Percentiles rank a stretch among this genome's conserved stretches.
phyloP scores from a whole-genome alignment of 1,140 invertebrate genomes.

The Harpegnathos saltator region DNA sequence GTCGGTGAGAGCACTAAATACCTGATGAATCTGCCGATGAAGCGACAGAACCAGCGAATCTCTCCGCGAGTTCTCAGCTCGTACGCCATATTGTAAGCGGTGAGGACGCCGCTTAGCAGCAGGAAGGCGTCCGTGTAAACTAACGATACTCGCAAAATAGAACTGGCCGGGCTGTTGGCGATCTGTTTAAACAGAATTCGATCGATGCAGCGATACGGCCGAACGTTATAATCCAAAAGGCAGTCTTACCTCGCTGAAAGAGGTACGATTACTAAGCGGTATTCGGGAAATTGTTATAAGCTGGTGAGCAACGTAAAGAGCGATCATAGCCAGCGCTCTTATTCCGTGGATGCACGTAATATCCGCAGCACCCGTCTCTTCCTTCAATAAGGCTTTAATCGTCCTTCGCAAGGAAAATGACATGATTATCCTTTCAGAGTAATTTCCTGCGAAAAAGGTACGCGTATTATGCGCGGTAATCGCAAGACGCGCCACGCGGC shows the following conservation, averaged over 20 bases:
- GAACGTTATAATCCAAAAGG: neutral
- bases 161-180: slow-evolving; percentile 87
- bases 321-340: slow-evolving; percentile 86
- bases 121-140: slow-evolving; percentile 89
- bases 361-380: slow-evolving; percentile 82
- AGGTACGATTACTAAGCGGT: slow-evolving; percentile 88
- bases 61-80: slow-evolving; percentile 85
- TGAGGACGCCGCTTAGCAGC: slow-evolving; percentile 88
- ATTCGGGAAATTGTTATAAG: slow-evolving; percentile 87
- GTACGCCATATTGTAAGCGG: slow-evolving; percentile 87
- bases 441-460: slow-evolving; percentile 76
- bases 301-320: slow-evolving; percentile 88
- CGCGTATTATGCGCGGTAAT: slow-evolving; percentile 17
- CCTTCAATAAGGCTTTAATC: slow-evolving; percentile 77
- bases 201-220: neutral
- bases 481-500: neutral
- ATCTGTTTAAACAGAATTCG: slow-evolving; percentile 80
- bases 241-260: slow-evolving; percentile 86
- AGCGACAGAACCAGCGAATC: slow-evolving; percentile 87
- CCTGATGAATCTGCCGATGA: slow-evolving; percentile 88
- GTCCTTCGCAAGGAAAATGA: slow-evolving; percentile 87
- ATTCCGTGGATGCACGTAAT: slow-evolving; percentile 89
- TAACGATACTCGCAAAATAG: slow-evolving; percentile 87
- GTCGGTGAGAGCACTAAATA: too few species aligned
- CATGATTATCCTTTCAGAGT: slow-evolving; percentile 85